These are phyloP conservation scores for Trachemys scripta DNA, from an alignment of 2,113 vertebrate genomes.

Conservation along the genomic window DNA sequence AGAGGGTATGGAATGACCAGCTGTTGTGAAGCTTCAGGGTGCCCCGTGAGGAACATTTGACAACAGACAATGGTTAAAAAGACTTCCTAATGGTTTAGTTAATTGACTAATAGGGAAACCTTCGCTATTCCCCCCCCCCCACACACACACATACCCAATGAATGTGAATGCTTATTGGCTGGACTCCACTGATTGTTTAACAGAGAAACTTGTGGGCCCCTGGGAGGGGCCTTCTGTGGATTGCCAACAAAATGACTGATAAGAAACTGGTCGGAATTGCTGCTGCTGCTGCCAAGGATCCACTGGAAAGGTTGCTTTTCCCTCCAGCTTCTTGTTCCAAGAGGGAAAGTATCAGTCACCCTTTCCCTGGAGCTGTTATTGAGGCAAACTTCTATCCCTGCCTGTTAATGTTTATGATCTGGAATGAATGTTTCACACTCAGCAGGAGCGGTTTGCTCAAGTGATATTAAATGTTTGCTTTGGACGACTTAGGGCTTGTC, in stretches of 20 bases:
- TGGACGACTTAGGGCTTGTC: background rate
- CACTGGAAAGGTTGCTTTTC: constrained; percentile 64
- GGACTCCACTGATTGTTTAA: background rate
- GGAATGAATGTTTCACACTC: background rate
- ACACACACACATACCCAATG: background rate
- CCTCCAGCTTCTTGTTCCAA: constrained; percentile 11
- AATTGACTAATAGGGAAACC: background rate
- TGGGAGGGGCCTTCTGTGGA: constrained; percentile 18
- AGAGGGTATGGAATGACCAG: fast-evolving
- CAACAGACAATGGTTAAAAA: background rate
- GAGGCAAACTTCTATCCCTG: background rate
- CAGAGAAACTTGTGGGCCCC: background rate
- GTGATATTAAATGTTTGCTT: background rate
- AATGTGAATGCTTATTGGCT: background rate
- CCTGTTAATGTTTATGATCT: background rate
- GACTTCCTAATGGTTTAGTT: background rate
- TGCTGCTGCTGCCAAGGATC: constrained; percentile 53
- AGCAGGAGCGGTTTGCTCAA: background rate
- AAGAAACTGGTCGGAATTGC: constrained; percentile 52
- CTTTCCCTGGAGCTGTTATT: constrained; percentile 34
- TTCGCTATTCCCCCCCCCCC: background rate
- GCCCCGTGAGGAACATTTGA: background rate
- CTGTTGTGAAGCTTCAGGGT: fast-evolving
- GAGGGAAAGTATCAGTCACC: background rate
- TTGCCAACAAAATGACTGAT: constrained; percentile 33